Base-by-base conservation (phyloP, 2,888 invertebrate species). In the Onchidella celtica region DNA sequence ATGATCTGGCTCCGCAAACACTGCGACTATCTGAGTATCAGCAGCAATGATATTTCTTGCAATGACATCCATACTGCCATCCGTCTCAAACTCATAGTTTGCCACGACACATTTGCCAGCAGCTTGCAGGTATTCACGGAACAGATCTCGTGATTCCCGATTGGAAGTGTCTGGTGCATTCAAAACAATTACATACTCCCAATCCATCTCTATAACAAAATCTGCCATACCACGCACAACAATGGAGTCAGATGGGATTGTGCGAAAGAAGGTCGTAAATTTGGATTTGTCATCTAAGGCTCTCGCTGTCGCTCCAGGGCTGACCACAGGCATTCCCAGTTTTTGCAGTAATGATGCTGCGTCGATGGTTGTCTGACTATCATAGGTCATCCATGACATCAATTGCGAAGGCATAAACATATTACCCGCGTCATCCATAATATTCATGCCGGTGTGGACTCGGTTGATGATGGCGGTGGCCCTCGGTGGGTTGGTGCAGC, bases 261-360 rank as follows among this genome's bases (percentile, higher is more conserved):
- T 91, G n/a, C 91, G 81, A 87, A 90, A 91, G 78, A 91, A 89
- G 6, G 89, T 90, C 9, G 85, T 85, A 73, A 85, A 91, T 17
- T 61, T 73, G 9, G 57, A 34, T 57, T 89, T 89, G 78, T 91
- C 86, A 57, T 88, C 85, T 6, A 91, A 85, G 6, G 87, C 79
- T 0, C 89, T 87, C 14, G 88, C 84, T 17, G 89, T 90, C 2
- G 91, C 91, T 0, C 88, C 89, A 14, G 90, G 89, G 9, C 89
- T 88, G 24, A 93, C 90, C 86, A 95, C 94, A 0, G 95, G 95
- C 55, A 95, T 93, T 61, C 93, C 90, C 88, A 95, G 84, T 32
- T 83, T 76, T 29, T 88, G 85, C 11, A 90, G 72, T 32, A 89
- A 83, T n/a, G 84, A 84, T 2, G 89, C 86, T 4, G 89, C 84